A percentile compares a stretch with the other conserved stretches of the same genome.
Conservation (phyloP, 2,888 invertebrate genomes). For the Lamproptera curius region DNA sequence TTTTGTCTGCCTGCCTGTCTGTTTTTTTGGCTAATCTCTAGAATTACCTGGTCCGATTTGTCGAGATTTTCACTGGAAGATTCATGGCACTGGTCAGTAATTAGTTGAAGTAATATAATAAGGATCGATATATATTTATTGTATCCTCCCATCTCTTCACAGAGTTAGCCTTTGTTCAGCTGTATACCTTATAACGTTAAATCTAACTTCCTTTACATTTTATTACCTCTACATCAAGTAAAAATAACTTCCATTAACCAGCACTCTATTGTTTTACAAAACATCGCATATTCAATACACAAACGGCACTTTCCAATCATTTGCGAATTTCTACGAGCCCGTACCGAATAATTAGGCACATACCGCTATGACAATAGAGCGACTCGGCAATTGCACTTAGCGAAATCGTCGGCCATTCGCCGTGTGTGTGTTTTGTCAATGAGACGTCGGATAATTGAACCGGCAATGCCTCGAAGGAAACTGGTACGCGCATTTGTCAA, state of each 20-base stretch:
- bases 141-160: not conserved
- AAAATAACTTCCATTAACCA: not conserved
- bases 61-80: no score
- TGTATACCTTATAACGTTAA: not conserved
- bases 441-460: conserved; percentile 9
- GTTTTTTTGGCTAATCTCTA: no score
- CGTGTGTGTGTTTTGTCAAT: conserved; percentile 9
- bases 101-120: no score
- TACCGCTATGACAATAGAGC: conserved; percentile 8
- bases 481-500: conserved; percentile 11
- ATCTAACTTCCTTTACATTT: not conserved
- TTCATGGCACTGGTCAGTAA: no score
- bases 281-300: not conserved
- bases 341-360: not conserved
- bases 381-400: conserved; percentile 4
- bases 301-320: no score
- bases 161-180: not conserved
- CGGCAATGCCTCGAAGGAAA: conserved; percentile 7
- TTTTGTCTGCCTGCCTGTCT: no score
- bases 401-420: conserved; percentile 13
- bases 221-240: not conserved
- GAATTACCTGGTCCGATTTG: no score
- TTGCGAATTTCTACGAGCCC: not conserved
- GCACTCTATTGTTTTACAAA: not conserved
- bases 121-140: not conserved